phyloP scores from a whole-genome alignment of 2,113 vertebrate genomes.

The Dipodomys ordii region DNA sequence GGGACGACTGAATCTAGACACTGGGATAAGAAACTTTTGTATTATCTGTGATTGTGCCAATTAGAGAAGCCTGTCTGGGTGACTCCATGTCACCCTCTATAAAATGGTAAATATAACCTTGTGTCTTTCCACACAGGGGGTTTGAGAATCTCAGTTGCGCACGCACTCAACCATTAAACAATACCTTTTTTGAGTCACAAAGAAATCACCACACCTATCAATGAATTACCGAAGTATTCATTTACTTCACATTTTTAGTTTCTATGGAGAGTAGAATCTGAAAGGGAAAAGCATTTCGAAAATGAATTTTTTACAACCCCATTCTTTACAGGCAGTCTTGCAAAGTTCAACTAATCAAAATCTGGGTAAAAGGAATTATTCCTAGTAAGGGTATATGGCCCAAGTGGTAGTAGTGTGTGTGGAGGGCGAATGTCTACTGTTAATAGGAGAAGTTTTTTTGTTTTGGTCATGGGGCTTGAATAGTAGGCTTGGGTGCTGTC shows the following conservation, averaged over 20 bases:
- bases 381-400: conserved; percentile 76
- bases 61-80: neutral
- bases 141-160: conserved; percentile 32
- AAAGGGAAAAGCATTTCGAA: conserved; percentile 52
- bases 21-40: neutral
- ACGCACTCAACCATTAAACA: conserved; percentile 6
- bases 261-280: conserved; percentile 33
- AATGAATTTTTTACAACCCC: conserved; percentile 22
- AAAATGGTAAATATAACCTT: neutral
- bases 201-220: neutral
- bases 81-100: neutral
- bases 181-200: neutral
- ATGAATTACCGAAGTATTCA: neutral
- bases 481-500: too few species aligned
- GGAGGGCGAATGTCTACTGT: too few species aligned
- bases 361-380: conserved; percentile 61
- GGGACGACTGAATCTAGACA: neutral
- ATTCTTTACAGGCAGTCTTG: neutral
- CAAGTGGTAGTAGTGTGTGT: too few species aligned
- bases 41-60: neutral
- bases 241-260: neutral
- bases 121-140: neutral
- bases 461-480: too few species aligned
- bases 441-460: too few species aligned
- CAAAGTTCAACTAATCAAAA: conserved; percentile 24